phyloP scores from a whole-genome alignment of 92 coral and sea anemone species.

The Siderastrea siderea region DNA sequence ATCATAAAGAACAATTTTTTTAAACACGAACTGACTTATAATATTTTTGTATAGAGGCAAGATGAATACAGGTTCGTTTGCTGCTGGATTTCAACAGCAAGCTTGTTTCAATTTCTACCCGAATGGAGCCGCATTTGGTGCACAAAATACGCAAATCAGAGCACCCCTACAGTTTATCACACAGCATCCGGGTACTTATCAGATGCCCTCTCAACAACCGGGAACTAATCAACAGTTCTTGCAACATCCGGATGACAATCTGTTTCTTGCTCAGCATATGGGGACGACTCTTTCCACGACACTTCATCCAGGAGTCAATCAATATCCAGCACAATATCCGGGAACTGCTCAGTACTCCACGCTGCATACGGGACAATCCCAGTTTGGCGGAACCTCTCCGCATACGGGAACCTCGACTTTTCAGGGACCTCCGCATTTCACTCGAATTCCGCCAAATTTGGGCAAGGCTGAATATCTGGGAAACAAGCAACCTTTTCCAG shows the following conservation, averaged over 20 bases:
- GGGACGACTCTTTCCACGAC: not conserved
- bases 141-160: not conserved
- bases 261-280: not conserved
- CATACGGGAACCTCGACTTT: not conserved
- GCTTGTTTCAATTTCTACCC: not conserved
- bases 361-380: not conserved
- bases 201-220: not conserved
- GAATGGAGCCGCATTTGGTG: not conserved
- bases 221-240: not conserved
- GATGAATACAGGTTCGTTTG: not conserved
- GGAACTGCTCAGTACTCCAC: not conserved
- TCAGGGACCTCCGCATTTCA: conserved; percentile 10
- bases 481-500: not conserved
- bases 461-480: not conserved
- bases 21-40: too few species aligned
- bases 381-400: not conserved
- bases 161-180: not conserved
- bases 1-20: not conserved
- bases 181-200: not conserved
- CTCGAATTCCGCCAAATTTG: not conserved
- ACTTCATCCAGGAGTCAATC: not conserved
- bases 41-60: not conserved
- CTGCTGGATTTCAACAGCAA: not conserved
- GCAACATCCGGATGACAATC: not conserved
- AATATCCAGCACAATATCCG: not conserved